Evolutionary conservation across 1,140 invertebrate genomes (phyloP).

Genomic region (Drosophila nigromelanica): DNA sequence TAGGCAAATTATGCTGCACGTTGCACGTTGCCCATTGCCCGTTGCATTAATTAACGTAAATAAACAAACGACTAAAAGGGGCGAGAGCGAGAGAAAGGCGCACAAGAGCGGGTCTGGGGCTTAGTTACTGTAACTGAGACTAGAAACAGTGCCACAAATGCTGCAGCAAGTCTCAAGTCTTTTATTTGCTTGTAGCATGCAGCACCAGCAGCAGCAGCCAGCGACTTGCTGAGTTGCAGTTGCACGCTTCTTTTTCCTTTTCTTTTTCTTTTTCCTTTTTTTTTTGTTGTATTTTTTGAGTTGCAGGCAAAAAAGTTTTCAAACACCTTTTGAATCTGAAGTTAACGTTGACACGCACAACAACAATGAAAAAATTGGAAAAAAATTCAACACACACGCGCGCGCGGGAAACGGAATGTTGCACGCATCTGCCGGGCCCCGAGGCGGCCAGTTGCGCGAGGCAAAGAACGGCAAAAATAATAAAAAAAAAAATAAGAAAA

Average conservation of each 20-base stretch:
- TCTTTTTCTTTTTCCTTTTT: conserved; percentile 8
- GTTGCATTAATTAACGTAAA: conserved; percentile 80
- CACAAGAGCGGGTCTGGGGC: not conserved
- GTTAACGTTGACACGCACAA: conserved; percentile 58
- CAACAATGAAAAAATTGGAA: conserved; percentile 26
- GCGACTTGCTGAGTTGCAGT: not conserved
- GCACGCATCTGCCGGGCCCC: conserved; percentile 33
- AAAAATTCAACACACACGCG: conserved; percentile 17
- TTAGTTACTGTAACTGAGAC: conserved; percentile 7
- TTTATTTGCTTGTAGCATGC: conserved; percentile 14
- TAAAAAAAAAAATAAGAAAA: not conserved
- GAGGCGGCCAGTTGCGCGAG: conserved; percentile 18
- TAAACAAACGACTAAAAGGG: conserved; percentile 56
- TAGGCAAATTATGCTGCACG: conserved; percentile 38
- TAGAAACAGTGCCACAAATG: not conserved
- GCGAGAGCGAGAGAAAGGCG: not conserved
- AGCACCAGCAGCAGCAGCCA: conserved; percentile 8
- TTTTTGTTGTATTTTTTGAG: not conserved
- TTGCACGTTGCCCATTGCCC: conserved; percentile 45
- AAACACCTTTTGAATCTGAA: conserved; percentile 59
- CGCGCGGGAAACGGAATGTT: conserved; percentile 38
- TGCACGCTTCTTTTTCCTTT: conserved; percentile 7
- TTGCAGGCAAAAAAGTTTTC: conserved; percentile 18
- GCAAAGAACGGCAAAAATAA: not conserved
- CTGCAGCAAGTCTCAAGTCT: conserved; percentile 15